These are phyloP conservation scores for Ascidia mentula DNA, from an alignment of 23 tunicate species.

Conservation along the genomic window DNA sequence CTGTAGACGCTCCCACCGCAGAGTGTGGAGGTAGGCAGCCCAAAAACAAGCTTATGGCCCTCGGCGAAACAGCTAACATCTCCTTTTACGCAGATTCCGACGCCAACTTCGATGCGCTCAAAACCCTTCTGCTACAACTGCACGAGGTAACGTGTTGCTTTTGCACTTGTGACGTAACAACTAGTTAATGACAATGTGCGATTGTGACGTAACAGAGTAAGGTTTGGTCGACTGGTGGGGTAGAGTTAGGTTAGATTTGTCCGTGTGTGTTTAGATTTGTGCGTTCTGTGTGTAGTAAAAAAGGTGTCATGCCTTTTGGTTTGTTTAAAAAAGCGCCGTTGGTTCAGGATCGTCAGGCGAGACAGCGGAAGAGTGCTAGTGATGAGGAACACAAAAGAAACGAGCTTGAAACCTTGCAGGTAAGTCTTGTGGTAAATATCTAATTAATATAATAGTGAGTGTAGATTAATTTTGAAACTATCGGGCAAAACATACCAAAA, in stretches of 20 bases:
- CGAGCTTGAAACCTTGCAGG: slow-evolving; percentile 24
- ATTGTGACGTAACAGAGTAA: neutral
- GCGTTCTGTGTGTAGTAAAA: neutral
- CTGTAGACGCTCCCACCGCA: neutral
- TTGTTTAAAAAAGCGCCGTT: slow-evolving; percentile 56
- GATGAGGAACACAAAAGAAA: slow-evolving; percentile 16
- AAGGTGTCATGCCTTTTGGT: slow-evolving; percentile 47
- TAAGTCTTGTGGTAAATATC: slow-evolving; percentile 6
- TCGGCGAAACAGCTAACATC: neutral
- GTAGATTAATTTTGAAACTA: neutral
- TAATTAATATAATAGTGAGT: too few species aligned
- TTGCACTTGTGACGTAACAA: neutral
- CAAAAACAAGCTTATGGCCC: neutral
- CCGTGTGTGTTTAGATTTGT: neutral
- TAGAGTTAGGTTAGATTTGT: neutral
- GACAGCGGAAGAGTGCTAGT: neutral
- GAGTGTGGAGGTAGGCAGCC: neutral
- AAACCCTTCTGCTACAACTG: neutral
- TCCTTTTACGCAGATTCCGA: neutral
- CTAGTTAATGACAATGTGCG: neutral
- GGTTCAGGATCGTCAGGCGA: slow-evolving; percentile 12
- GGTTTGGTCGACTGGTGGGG: neutral
- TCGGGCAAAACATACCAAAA: too few species aligned
- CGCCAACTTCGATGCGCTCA: neutral
- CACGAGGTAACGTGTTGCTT: neutral